Base-by-base conservation (phyloP, 2,797 vertebrate species). In the Ceyx erithaca region DNA sequence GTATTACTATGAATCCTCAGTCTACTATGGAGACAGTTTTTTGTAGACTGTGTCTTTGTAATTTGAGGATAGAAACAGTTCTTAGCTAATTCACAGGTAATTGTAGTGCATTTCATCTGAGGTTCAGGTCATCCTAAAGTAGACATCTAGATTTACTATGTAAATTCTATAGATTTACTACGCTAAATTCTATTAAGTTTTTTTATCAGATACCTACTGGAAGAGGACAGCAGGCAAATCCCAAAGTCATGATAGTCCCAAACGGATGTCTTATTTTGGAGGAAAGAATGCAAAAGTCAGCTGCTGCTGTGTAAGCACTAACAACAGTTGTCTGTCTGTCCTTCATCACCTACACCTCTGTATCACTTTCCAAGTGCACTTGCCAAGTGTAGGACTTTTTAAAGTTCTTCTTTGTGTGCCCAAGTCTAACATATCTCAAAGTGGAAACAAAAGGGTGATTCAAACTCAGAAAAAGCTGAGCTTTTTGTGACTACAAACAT, bases 401-500 rank as follows among this genome's bases (percentile, higher is more conserved):
- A 12, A 63, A 63, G 57, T 67, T 33, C 6, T 89, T 20, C 26
- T 76, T 57, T 85, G 17, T 59, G 48, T 80, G 40, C 25, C 40
- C 52, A 57, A 45, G 30, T 49, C 17, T 72, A 48, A n/a, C 0
- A 0, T 26, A 10, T 52, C 11, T 25, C 41, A 17, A 72, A 72
- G 43, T 21, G 23, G 77, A 75, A 85, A 73, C 25, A 87, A 59
- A 77, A 88, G 33, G 14, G 10, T 37, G 35, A 37, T 10, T 37
- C 35, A 37, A 37, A 37, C 35, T 37, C 35, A 37, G 35, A 12
- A 37, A 37, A 37, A 37, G 35, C 35, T 37, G 35, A 33, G 33
- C 33, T 33, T 33, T 33, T 33, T 33, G 33, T 33, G 33, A 33
- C 31, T 10, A 9, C 30, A 22, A 73, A 6, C 25, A 52, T 43